A percentile compares a stretch with the other conserved stretches of the same genome.
These are phyloP conservation scores for Cebidichthys violaceus DNA, from an alignment of 2,113 vertebrate genomes.

Conservation along the genomic window DNA sequence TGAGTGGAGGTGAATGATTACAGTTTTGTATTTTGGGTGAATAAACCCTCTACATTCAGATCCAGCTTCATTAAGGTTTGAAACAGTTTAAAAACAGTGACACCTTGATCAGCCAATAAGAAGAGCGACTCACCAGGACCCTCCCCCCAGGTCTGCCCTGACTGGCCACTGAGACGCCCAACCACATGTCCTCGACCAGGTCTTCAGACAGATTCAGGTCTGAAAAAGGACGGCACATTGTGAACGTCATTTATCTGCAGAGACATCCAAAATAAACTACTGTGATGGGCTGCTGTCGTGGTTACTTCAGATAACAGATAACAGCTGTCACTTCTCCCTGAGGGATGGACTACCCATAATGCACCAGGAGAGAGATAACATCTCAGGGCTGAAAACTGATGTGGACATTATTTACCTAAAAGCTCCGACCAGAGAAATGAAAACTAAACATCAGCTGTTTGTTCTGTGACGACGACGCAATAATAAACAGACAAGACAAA, in stretches of 20 bases:
- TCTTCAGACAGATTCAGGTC: constrained; percentile 61
- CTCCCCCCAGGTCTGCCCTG: constrained; percentile 84
- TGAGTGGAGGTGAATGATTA: too few species aligned
- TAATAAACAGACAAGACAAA: too few species aligned
- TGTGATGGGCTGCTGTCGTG: background rate
- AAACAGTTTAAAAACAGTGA: background rate
- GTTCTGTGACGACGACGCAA: too few species aligned
- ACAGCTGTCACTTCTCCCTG: constrained; percentile 31
- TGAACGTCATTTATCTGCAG: background rate
- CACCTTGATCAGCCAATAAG: background rate
- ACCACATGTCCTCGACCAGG: constrained; percentile 92
- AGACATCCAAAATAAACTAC: background rate
- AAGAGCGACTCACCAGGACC: constrained; percentile 88
- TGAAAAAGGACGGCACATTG: constrained; percentile 28
- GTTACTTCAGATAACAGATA: constrained; percentile 26
- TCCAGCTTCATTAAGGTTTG: too few species aligned
- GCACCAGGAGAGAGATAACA: constrained; percentile 46
- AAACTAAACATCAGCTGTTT: background rate
- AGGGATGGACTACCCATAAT: constrained; percentile 45
- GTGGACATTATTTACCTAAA: background rate
- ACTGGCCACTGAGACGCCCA: constrained; percentile 92
- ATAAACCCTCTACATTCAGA: too few species aligned
- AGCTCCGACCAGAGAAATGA: background rate
- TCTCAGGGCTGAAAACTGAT: constrained; percentile 7
- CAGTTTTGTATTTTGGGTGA: too few species aligned